Evolutionary conservation across 1,140 invertebrate species (phyloP).

Genomic region (Sinonovacula constricta): DNA sequence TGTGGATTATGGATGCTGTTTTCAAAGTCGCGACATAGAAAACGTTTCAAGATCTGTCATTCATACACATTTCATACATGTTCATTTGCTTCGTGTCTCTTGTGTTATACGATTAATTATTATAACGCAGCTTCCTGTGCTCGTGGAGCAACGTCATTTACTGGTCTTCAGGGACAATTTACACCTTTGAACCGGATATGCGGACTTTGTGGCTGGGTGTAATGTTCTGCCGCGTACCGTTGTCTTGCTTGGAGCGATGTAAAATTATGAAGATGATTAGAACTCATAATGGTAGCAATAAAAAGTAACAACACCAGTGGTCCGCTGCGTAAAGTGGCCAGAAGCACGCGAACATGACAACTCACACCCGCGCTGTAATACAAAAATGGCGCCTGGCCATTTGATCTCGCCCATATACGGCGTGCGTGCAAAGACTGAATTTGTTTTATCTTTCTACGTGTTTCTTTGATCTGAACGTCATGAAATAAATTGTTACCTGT

Average conservation of each 20-base stretch:
- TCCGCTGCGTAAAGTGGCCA: neutral
- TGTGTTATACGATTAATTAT: too few species aligned
- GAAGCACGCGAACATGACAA: neutral
- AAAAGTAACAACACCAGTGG: neutral
- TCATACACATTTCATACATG: too few species aligned
- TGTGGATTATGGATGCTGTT: too few species aligned
- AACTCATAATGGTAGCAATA: neutral
- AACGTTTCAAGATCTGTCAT: too few species aligned
- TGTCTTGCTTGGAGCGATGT: neutral
- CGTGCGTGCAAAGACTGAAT: neutral
- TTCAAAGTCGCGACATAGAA: too few species aligned
- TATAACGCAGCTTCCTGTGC: too few species aligned
- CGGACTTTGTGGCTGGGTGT: neutral
- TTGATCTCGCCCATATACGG: neutral
- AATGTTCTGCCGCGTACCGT: neutral
- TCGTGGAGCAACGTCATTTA: too few species aligned
- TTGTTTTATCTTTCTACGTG: neutral
- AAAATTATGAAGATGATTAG: conserved; percentile 1
- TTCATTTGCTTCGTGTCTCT: too few species aligned
- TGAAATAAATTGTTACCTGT: neutral
- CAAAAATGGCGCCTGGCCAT: neutral
- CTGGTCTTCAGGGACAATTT: too few species aligned
- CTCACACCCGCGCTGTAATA: neutral
- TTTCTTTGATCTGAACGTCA: neutral
- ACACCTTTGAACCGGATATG: neutral